Base-by-base conservation (phyloP, 1,140 invertebrate genomes). In the Camponotus pennsylvanicus region DNA sequence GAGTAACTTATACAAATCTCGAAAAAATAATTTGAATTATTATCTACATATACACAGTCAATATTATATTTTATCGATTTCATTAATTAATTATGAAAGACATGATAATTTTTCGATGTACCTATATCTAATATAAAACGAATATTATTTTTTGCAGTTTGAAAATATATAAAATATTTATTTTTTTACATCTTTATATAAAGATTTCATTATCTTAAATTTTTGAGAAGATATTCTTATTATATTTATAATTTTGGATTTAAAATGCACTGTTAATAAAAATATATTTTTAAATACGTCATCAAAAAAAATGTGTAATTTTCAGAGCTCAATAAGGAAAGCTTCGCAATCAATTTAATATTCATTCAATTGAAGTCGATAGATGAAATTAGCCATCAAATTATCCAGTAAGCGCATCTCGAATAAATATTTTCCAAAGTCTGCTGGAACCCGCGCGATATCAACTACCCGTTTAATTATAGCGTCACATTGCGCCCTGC, bases 381-480 rank as follows among this genome's bases (percentile, higher is more conserved):
- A 42, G 21, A 67, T 21, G 64, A 88, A 88, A 89, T 89, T 78
- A 85, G 45, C 32, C 27, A 69, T 67, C 7, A 57, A 73, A 57
- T 11, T 27, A 32, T n/a, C 40, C 45, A 32, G n/a, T 61, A 55
- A 79, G n/a, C 42, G 37, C 13, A 55, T 37, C 21, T 9, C 63
- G 49, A 76, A 77, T 86, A 89, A 89, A 86, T 89, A 86, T 89
- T 82, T 89, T 86, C 49, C 21, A 42, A 88, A 89, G 49, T 42
- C 45, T 55, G 9, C 18, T 37, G 32, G 55, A 52, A 11, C 52
- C 37, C 6, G 37, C 64, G 79, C 78, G 45, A 84, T 78, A 78
- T 34, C 57, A 64, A 86, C 37, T 77, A 42, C 40, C 59, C 59
- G 79, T 87, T 89, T 90, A 90, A 90, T 90, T 90, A 87, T 90